Evolutionary conservation across 2,113 vertebrate genomes (phyloP).

Genomic region (Coptodon rendalli): DNA sequence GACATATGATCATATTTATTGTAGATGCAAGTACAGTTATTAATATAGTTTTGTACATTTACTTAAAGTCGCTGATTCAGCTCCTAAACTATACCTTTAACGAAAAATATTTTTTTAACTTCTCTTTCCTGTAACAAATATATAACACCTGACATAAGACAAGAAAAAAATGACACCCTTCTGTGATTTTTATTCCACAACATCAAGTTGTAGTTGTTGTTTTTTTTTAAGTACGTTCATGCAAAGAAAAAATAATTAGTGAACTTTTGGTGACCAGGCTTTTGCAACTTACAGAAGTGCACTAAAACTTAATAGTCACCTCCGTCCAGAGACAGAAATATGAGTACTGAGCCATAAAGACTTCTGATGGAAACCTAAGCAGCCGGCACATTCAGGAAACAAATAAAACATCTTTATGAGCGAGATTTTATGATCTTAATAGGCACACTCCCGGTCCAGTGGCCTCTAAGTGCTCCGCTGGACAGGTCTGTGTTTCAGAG

Average conservation of each 20-base stretch:
- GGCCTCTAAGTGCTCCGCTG: constrained; percentile 56
- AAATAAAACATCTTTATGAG: constrained; percentile 70
- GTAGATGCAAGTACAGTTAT: no score
- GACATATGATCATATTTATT: not conserved
- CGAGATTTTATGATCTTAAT: constrained; percentile 57
- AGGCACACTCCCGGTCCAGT: constrained; percentile 34
- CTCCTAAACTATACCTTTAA: not conserved
- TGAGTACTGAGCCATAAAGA: constrained; percentile 48
- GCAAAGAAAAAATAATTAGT: not conserved
- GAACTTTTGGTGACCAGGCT: constrained; percentile 39
- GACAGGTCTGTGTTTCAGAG: constrained; percentile 28
- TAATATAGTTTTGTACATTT: not conserved
- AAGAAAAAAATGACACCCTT: not conserved
- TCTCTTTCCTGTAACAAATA: not conserved
- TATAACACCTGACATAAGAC: not conserved
- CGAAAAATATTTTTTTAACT: not conserved
- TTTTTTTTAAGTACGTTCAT: not conserved
- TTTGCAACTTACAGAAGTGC: constrained; percentile 41
- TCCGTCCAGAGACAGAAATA: constrained; percentile 51
- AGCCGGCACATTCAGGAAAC: constrained; percentile 59
- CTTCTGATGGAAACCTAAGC: constrained; percentile 59
- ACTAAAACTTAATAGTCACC: constrained; percentile 39
- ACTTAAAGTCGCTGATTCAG: not conserved
- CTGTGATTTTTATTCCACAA: not conserved
- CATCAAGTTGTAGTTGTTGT: not conserved